These are phyloP conservation scores for Napeogenes inachia DNA, from an alignment of 2,888 invertebrate genomes.

Conservation along the genomic window DNA sequence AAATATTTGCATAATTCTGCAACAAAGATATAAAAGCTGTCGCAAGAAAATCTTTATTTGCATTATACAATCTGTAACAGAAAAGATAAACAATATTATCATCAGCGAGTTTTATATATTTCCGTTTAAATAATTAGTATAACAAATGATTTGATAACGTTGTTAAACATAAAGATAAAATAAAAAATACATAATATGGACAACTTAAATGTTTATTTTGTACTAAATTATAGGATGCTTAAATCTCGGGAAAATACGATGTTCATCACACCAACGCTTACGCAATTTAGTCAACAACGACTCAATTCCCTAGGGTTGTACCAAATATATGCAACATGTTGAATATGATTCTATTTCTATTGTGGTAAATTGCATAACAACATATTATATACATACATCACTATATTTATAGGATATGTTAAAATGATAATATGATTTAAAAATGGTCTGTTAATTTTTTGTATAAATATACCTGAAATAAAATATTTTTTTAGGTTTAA, in stretches of 20 bases:
- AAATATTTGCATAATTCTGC: too few species aligned
- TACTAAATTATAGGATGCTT: conserved; percentile 1
- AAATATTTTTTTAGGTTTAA: too few species aligned
- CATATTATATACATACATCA: too few species aligned
- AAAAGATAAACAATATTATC: background rate
- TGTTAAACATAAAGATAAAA: background rate
- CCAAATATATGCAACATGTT: too few species aligned
- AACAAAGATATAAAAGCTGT: too few species aligned
- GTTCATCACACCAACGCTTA: conserved; percentile 37
- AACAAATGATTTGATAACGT: background rate
- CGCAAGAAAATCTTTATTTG: too few species aligned
- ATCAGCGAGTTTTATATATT: background rate
- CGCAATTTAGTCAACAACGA: conserved; percentile 45
- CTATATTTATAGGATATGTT: too few species aligned
- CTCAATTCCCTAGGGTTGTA: conserved; percentile 43
- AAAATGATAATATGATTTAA: too few species aligned
- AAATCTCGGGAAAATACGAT: conserved; percentile 13
- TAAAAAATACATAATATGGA: background rate
- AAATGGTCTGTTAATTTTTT: too few species aligned
- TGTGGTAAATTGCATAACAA: too few species aligned
- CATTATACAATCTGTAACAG: background rate
- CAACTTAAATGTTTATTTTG: background rate
- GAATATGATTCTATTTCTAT: too few species aligned
- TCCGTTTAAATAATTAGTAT: background rate
- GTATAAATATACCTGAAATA: too few species aligned